Evolutionary conservation across 1,140 invertebrate genomes (phyloP).

Genomic region (Cotesia glomerata): DNA sequence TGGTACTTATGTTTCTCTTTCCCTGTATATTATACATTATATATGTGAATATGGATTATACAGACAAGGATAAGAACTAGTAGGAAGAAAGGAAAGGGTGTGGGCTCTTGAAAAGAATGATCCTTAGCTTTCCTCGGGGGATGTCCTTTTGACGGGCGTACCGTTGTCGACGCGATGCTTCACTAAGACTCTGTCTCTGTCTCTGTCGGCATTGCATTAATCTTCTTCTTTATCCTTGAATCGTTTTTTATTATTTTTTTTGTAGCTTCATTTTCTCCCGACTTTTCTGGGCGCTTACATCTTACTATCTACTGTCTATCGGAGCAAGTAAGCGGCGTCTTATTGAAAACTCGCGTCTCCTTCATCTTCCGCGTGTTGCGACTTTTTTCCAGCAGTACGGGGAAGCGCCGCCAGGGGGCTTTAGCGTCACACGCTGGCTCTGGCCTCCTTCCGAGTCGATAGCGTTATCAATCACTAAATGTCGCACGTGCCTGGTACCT

Average conservation of each 20-base stretch:
- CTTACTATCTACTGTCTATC: neutral
- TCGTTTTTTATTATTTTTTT: slow-evolving; percentile 7
- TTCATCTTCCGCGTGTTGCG: slow-evolving; percentile 13
- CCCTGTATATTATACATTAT: neutral
- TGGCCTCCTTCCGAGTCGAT: slow-evolving; percentile 1
- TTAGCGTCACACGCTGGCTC: neutral
- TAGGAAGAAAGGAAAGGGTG: neutral
- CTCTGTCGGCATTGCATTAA: slow-evolving; percentile 51
- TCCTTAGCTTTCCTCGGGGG: slow-evolving; percentile 40
- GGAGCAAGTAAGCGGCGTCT: slow-evolving; percentile 31
- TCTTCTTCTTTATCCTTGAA: slow-evolving; percentile 47
- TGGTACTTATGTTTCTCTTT: neutral
- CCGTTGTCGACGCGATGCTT: slow-evolving; percentile 48
- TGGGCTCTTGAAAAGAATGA: slow-evolving; percentile 23
- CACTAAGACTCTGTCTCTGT: slow-evolving; percentile 11
- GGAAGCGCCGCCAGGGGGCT: neutral
- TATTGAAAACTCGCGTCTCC: slow-evolving; percentile 54
- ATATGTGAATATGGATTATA: too few relatives aligned
- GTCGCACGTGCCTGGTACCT: neutral
- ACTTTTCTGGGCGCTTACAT: neutral
- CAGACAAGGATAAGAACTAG: too few relatives aligned
- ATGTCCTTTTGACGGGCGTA: slow-evolving; percentile 52
- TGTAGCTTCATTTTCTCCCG: neutral
- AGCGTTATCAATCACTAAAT: slow-evolving; percentile 8
- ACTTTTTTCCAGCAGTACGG: neutral